Percentiles rank a stretch among this genome's conserved stretches.
These are phyloP conservation scores for Mus pahari DNA, from an alignment of 2,113 vertebrate genomes.

Conservation along the genomic window DNA sequence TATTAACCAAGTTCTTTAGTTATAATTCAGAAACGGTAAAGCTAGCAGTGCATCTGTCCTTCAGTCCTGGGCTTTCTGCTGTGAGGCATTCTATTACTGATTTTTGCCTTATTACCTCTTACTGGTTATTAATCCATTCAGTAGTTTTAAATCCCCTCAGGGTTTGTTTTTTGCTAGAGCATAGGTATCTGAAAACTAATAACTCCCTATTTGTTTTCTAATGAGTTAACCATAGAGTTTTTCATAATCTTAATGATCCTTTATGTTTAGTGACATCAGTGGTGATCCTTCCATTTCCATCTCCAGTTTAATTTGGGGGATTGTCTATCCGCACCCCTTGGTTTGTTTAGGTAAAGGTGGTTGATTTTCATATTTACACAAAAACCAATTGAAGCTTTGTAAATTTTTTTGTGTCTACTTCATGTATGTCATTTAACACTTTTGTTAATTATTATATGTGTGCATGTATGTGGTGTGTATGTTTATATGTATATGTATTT, in stretches of 20 bases:
- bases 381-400: neutral
- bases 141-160: neutral
- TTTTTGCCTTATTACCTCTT: neutral
- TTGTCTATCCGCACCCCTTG: neutral
- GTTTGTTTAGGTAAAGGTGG: neutral
- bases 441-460: neutral
- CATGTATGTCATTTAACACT: neutral
- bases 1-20: too few species aligned
- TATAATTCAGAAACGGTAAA: neutral
- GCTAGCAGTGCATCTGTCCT: neutral
- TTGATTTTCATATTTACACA: neutral
- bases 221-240: neutral
- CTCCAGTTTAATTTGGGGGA: neutral
- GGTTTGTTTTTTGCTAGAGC: neutral
- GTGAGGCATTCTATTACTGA: neutral
- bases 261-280: neutral
- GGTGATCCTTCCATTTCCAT: neutral
- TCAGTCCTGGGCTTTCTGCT: neutral
- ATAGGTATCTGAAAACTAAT: neutral
- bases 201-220: neutral
- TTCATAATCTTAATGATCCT: neutral
- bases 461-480: neutral
- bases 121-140: neutral
- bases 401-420: neutral
- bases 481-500: neutral